Conservation (phyloP, 2,797 vertebrate species). For the Pygocentrus nattereri region DNA sequence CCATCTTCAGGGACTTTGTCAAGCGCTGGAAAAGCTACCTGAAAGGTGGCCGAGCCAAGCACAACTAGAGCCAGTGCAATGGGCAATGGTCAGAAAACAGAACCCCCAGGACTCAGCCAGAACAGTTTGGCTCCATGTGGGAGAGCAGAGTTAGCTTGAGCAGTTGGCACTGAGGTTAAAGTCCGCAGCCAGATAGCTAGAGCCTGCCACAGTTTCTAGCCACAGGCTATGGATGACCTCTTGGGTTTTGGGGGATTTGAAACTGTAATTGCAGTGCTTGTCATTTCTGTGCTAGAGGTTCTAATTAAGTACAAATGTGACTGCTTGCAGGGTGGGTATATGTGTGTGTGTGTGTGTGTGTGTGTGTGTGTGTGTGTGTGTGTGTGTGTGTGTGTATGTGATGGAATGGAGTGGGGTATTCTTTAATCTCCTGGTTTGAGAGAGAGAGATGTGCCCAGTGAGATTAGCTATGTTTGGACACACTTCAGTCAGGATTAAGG, state of each 20-base stretch:
- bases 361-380: conserved; percentile 45
- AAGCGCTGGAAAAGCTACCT: conserved; percentile 97
- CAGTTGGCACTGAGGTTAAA: conserved; percentile 11
- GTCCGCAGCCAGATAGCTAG: conserved; percentile 54
- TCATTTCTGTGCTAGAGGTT: conserved; percentile 68
- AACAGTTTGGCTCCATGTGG: conserved; percentile 15
- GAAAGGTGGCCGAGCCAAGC: conserved; percentile 93
- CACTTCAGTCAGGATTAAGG: conserved; percentile 28
- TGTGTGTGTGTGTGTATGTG: conserved; percentile 27
- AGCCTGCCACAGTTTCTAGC: conserved; percentile 64
- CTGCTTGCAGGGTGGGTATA: conserved; percentile 65
- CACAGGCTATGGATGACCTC: conserved; percentile 58
- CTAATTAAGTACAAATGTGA: conserved; percentile 76
- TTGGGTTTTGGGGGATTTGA: conserved; percentile 66
- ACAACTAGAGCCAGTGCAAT: conserved; percentile 86
- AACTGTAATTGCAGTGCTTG: conserved; percentile 69
- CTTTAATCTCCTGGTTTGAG: conserved; percentile 38
- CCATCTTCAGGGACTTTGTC: conserved; percentile 92
- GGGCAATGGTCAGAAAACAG: conserved; percentile 8
- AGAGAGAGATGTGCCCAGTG: conserved; percentile 31
- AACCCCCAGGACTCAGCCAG: conserved; percentile 8
- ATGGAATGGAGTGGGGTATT: conserved; percentile 14
- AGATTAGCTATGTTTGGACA: conserved; percentile 55
- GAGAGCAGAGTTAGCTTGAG: conserved; percentile 10
- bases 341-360: neutral